phyloP scores from a whole-genome alignment of 2,797 vertebrate species.

The Sebastes oblongus region DNA sequence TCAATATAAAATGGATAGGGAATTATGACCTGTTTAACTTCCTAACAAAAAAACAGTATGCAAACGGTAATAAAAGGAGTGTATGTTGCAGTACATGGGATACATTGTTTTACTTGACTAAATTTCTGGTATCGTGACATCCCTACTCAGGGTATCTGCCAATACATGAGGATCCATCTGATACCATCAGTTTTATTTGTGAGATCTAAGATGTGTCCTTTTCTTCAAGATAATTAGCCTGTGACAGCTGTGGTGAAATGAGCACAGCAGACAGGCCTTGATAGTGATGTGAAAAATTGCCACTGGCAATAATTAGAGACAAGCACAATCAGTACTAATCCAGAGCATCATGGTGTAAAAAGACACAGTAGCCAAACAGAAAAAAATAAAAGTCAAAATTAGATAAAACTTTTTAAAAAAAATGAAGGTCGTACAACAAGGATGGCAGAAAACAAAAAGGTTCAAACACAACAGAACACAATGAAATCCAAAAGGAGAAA shows the following conservation, averaged over 20 bases:
- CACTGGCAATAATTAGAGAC: background rate
- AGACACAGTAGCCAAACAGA: background rate
- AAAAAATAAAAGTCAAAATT: background rate
- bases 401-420: background rate
- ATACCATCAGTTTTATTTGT: background rate
- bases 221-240: background rate
- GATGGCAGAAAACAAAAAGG: background rate
- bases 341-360: background rate
- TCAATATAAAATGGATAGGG: background rate
- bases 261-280: background rate
- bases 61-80: too few relatives aligned
- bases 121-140: too few relatives aligned
- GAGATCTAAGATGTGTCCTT: background rate
- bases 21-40: background rate
- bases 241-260: background rate
- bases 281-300: background rate
- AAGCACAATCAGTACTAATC: background rate
- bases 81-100: too few relatives aligned
- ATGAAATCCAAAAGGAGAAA: background rate
- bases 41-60: too few relatives aligned
- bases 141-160: background rate
- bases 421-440: background rate
- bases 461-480: background rate
- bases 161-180: background rate
- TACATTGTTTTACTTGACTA: too few relatives aligned